phyloP scores from a whole-genome alignment of 2,113 vertebrate species.

The Meriones unguiculatus region DNA sequence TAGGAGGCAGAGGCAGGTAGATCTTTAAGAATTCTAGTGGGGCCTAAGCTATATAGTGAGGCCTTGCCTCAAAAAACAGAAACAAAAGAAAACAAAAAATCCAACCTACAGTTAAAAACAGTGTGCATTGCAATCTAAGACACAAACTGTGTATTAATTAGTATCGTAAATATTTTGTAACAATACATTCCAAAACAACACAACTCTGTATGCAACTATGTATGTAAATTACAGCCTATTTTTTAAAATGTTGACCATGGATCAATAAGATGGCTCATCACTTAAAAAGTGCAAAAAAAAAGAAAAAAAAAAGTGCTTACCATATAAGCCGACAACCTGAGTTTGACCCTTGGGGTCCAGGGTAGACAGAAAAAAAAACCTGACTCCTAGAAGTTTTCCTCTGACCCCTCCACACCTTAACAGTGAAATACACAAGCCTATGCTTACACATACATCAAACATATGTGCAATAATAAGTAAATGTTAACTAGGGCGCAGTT shows the following conservation, averaged over 20 bases:
- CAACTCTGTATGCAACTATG: constrained; percentile 38
- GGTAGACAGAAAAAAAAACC: background rate
- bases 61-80: background rate
- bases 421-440: background rate
- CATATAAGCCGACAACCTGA: background rate
- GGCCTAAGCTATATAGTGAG: background rate
- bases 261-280: background rate
- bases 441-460: background rate
- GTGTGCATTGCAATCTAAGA: background rate
- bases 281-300: background rate
- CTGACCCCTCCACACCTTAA: background rate
- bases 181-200: background rate
- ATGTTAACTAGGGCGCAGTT: background rate
- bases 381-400: background rate
- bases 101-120: background rate
- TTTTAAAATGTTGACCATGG: background rate
- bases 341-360: background rate
- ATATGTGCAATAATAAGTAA: background rate
- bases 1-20: background rate
- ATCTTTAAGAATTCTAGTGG: background rate
- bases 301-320: background rate
- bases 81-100: background rate
- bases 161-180: background rate
- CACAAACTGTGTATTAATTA: background rate
- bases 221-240: constrained; percentile 9